Percentiles rank a stretch among this genome's conserved stretches.
These are phyloP conservation scores for Setophaga petechia DNA, from an alignment of 2,113 vertebrate genomes.

Conservation along the genomic window DNA sequence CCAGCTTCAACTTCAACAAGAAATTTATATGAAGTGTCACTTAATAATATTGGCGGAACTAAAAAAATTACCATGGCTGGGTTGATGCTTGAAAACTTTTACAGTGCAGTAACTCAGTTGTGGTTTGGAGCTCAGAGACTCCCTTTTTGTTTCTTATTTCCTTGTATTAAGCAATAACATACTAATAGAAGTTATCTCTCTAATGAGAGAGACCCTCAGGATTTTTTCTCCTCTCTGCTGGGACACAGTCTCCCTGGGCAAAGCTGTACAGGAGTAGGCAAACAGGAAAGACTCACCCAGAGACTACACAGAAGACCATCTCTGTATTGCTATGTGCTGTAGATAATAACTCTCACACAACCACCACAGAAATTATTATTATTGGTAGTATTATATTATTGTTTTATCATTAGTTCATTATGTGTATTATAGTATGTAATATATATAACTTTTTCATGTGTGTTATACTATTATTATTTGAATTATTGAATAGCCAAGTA, in stretches of 20 bases:
- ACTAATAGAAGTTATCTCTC: neutral
- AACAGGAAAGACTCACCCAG: neutral
- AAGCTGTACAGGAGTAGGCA: neutral
- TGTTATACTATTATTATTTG: neutral
- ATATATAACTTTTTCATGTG: neutral
- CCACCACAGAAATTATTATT: neutral
- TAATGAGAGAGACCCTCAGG: neutral
- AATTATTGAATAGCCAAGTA: neutral
- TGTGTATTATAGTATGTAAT: neutral
- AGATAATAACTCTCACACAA: neutral
- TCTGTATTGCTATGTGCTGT: neutral
- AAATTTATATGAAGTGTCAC: neutral
- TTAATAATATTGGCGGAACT: neutral
- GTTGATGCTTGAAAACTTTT: neutral
- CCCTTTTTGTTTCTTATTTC: neutral
- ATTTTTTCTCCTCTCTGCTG: neutral
- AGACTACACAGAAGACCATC: neutral
- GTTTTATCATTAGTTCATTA: neutral
- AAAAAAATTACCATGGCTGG: neutral
- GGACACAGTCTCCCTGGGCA: neutral
- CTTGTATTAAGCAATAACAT: neutral
- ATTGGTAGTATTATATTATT: neutral
- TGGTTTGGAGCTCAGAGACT: neutral
- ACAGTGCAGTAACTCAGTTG: neutral
- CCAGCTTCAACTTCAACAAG: neutral